These are phyloP conservation scores for Nephila pilipes DNA, from an alignment of 1,140 invertebrate species.

Conservation along the genomic window DNA sequence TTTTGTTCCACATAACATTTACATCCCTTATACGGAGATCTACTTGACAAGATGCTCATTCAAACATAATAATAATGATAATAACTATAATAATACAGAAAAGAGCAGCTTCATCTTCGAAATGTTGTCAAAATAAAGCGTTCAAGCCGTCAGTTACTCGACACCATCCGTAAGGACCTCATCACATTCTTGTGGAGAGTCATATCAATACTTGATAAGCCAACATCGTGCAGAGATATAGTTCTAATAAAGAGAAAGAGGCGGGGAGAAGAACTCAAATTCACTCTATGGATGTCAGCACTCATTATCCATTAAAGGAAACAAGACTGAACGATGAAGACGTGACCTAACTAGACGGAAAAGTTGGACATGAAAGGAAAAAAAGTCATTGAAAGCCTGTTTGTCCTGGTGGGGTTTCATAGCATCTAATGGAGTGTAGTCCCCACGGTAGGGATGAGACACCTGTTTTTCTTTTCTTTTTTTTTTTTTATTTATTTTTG, in stretches of 20 bases:
- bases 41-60: background rate
- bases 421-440: slow-evolving; percentile 42
- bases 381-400: background rate
- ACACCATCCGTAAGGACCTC: background rate
- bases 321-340: slow-evolving; percentile 30
- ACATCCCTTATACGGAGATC: background rate
- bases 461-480: slow-evolving; percentile 42
- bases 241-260: slow-evolving; percentile 1
- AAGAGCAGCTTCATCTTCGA: background rate
- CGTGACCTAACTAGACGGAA: slow-evolving; percentile 27
- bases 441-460: slow-evolving; percentile 13
- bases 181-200: background rate
- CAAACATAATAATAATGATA: background rate
- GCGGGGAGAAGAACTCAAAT: background rate
- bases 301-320: slow-evolving; percentile 63
- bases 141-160: background rate
- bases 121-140: slow-evolving; percentile 13
- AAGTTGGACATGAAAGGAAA: slow-evolving; percentile 1
- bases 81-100: background rate
- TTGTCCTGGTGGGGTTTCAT: background rate
- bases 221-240: background rate
- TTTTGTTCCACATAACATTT: background rate
- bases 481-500: background rate
- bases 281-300: slow-evolving; percentile 33
- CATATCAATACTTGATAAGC: slow-evolving; percentile 34